These are phyloP conservation scores for Orthonevra nobilis DNA, from an alignment of 2,888 invertebrate genomes.

Conservation along the genomic window DNA sequence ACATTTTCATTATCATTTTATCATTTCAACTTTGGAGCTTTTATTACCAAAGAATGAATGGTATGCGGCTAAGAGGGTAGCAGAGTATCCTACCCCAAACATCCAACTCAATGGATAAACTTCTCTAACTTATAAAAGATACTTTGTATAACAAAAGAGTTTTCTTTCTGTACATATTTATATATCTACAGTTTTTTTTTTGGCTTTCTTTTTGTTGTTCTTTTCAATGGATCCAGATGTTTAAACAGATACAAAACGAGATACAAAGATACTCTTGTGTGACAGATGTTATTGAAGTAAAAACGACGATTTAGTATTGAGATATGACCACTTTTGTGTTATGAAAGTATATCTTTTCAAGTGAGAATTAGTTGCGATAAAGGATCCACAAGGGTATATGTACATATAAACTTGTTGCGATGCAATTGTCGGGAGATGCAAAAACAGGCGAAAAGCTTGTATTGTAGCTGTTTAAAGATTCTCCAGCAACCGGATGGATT, in stretches of 20 bases:
- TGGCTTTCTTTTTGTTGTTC: neutral
- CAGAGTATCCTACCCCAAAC: neutral
- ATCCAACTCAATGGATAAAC: constrained; percentile 13
- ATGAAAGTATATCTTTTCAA: too few relatives aligned
- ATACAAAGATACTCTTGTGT: constrained; percentile 1
- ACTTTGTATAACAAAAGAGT: constrained; percentile 20
- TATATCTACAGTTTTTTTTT: neutral
- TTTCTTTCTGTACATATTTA: constrained; percentile 5
- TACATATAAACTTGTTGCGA: too few relatives aligned
- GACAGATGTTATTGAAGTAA: constrained; percentile 22
- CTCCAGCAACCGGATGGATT: too few relatives aligned
- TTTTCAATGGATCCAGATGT: constrained; percentile 10
- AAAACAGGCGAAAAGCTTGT: too few relatives aligned
- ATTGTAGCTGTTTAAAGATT: too few relatives aligned
- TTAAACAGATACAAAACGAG: neutral
- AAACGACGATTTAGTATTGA: neutral
- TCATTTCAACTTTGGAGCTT: constrained; percentile 48
- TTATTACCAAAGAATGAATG: constrained; percentile 13
- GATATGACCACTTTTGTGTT: too few relatives aligned
- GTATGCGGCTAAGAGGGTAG: too few relatives aligned
- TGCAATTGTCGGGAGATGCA: too few relatives aligned
- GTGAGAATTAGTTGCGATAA: too few relatives aligned
- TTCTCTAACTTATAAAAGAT: constrained; percentile 7
- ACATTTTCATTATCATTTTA: constrained; percentile 59
- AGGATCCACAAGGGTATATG: too few relatives aligned